Percentiles rank a stretch among this genome's conserved stretches.
Conservation (phyloP, 2,113 vertebrate species). For the Tragulus kanchil region DNA sequence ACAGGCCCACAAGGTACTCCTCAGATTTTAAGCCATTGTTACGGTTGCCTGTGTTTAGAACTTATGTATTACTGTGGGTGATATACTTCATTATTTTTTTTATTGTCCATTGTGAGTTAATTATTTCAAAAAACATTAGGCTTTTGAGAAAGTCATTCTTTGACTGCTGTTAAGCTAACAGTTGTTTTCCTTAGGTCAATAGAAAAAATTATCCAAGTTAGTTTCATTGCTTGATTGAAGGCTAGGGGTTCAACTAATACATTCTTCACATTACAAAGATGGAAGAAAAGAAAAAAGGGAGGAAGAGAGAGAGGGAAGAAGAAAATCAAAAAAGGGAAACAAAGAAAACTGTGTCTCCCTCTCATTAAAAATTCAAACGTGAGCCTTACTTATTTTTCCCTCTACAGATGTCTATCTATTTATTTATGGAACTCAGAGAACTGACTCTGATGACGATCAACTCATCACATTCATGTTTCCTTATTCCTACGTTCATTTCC, state of each 20-base stretch:
- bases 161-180: background rate
- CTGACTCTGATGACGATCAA: background rate
- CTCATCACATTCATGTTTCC: background rate
- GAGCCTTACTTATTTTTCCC: background rate
- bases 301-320: background rate
- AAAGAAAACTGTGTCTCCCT: background rate
- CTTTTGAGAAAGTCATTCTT: conserved; percentile 48
- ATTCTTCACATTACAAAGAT: background rate
- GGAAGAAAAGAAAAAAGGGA: background rate
- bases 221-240: background rate
- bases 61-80: background rate
- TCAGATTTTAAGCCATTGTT: background rate
- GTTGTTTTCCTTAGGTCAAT: conserved; percentile 42
- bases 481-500: background rate
- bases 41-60: conserved; percentile 12
- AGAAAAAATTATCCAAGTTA: background rate
- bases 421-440: background rate
- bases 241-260: background rate
- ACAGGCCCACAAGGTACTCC: background rate
- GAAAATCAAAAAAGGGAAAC: background rate
- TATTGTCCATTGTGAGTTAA: conserved; percentile 49
- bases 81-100: background rate
- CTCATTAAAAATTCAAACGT: background rate
- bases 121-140: conserved; percentile 40
- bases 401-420: background rate